Percentiles rank a stretch among this genome's conserved stretches.
Evolutionary conservation across 2,113 vertebrate genomes (phyloP).

Genomic region (Takifugu flavidus): DNA sequence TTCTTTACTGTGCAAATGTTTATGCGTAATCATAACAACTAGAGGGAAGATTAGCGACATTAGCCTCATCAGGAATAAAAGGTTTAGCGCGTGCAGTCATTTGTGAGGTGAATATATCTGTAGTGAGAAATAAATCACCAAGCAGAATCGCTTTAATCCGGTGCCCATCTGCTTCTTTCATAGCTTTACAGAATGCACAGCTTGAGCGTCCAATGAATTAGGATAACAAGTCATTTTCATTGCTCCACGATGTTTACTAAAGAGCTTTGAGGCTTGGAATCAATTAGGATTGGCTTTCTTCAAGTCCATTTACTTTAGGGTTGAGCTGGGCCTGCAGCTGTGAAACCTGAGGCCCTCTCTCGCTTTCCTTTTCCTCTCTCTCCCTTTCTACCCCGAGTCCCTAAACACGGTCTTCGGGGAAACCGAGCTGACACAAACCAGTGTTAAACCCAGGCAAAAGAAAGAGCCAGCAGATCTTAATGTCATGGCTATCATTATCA

Average conservation of each 20-base stretch:
- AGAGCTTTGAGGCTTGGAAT: conserved; percentile 79
- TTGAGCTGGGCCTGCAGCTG: conserved; percentile 75
- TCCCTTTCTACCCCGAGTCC: conserved; percentile 73
- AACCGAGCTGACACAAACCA: conserved; percentile 86
- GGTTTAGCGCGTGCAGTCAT: conserved; percentile 13
- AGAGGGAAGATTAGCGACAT: conserved; percentile 16
- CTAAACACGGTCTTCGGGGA: conserved; percentile 82
- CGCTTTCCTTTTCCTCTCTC: conserved; percentile 51
- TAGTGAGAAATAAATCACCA: conserved; percentile 42
- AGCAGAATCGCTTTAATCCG: conserved; percentile 54
- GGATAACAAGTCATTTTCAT: conserved; percentile 76
- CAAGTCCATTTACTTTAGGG: conserved; percentile 83
- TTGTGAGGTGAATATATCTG: conserved; percentile 27
- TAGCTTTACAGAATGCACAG: conserved; percentile 41
- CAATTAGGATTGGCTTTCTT: conserved; percentile 86
- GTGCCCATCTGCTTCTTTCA: conserved; percentile 53
- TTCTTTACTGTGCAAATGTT: conserved; percentile 9
- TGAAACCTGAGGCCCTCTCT: conserved; percentile 85
- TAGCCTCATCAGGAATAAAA: conserved; percentile 5
- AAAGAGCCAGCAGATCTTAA: conserved; percentile 62
- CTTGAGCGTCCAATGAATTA: conserved; percentile 71
- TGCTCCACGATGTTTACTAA: conserved; percentile 77
- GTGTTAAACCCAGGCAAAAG: conserved; percentile 75
- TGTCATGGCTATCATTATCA: conserved; percentile 68
- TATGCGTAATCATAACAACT: conserved; percentile 15